A percentile compares a stretch with the other conserved stretches of the same genome.
These are phyloP conservation scores for Enchytraeus crypticus DNA, from an alignment of 2,888 invertebrate genomes.

Conservation along the genomic window DNA sequence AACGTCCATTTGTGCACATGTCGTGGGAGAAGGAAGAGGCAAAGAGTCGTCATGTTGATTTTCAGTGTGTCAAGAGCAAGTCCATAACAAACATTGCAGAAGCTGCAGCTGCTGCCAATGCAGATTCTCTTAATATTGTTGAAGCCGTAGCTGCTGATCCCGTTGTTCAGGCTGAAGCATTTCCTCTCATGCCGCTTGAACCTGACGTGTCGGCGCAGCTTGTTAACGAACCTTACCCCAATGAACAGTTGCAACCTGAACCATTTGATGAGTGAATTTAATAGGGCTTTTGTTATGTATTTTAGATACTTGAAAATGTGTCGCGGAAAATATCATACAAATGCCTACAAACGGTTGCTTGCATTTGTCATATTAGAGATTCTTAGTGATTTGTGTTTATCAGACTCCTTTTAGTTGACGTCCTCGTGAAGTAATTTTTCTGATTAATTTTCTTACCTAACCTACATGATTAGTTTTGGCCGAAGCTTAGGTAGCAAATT, in stretches of 20 bases:
- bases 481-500: too few relatives aligned
- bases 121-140: too few relatives aligned
- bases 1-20: conserved; percentile 96
- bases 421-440: not conserved
- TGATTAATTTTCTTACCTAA: too few relatives aligned
- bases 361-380: too few relatives aligned
- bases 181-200: conserved; percentile 1
- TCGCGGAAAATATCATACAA: too few relatives aligned
- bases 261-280: too few relatives aligned
- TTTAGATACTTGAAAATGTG: too few relatives aligned
- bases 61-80: conserved; percentile 95
- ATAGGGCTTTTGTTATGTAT: too few relatives aligned
- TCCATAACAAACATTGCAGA: conserved; percentile 86
- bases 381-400: too few relatives aligned
- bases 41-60: conserved; percentile 95
- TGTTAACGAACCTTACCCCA: conserved; percentile 17
- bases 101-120: conserved; percentile 63
- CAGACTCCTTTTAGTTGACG: too few relatives aligned
- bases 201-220: not conserved
- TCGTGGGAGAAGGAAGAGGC: conserved; percentile 99
- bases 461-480: too few relatives aligned
- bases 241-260: conserved; percentile 1
- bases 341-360: too few relatives aligned
- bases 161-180: not conserved
- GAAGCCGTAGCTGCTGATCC: conserved; percentile 2